Evolutionary conservation across 2,113 vertebrate species (phyloP).

Genomic region (Salvelinus alpinus): DNA sequence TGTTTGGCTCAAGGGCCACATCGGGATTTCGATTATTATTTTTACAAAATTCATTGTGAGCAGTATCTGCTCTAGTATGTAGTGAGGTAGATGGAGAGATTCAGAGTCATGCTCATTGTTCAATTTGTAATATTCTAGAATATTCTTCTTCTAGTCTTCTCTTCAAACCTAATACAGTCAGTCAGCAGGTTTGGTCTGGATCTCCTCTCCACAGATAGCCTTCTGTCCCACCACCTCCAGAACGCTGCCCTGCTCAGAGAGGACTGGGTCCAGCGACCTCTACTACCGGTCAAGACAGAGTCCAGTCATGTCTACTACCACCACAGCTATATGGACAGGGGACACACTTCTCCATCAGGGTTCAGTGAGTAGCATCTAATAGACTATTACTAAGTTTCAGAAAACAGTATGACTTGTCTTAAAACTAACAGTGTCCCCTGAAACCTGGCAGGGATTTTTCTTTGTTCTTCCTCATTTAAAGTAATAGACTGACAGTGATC

Average conservation of each 20-base stretch:
- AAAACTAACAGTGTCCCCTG: background rate
- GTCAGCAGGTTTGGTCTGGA: too few species aligned
- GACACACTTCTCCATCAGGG: constrained; percentile 38
- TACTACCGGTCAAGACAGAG: constrained; percentile 22
- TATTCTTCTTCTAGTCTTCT: background rate
- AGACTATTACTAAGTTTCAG: background rate
- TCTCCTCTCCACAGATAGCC: constrained; percentile 71
- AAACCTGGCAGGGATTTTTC: background rate
- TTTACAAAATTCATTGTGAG: too few species aligned
- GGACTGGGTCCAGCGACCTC: constrained; percentile 73
- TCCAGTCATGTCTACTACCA: constrained; percentile 22
- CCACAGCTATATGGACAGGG: constrained; percentile 4
- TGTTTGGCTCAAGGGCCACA: too few species aligned
- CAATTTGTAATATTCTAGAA: too few species aligned
- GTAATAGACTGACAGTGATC: too few species aligned
- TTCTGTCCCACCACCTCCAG: constrained; percentile 74
- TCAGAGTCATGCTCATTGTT: too few species aligned
- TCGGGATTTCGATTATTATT: too few species aligned
- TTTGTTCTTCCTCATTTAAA: background rate
- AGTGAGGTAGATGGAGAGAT: too few species aligned
- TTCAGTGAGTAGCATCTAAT: constrained; percentile 47
- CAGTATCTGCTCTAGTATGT: too few species aligned
- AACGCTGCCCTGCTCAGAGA: constrained; percentile 65
- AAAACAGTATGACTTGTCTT: background rate
- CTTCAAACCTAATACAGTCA: background rate